phyloP scores from a whole-genome alignment of 2,888 invertebrate species.

The Trichogramma dendrolimi region DNA sequence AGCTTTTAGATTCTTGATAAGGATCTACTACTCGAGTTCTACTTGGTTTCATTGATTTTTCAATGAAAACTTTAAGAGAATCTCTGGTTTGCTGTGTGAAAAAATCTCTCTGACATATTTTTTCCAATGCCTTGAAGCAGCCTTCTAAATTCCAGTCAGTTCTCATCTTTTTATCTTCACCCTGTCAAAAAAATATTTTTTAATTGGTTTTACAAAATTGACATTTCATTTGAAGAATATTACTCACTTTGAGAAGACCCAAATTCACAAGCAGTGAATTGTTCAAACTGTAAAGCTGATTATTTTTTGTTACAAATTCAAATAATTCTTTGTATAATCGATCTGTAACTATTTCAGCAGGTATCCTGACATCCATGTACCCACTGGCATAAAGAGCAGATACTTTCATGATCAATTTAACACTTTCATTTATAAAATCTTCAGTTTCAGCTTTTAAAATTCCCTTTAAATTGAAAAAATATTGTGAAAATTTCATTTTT shows the following conservation, averaged over 20 bases:
- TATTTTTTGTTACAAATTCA: constrained; percentile 52
- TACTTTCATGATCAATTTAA: constrained; percentile 56
- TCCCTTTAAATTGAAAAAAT: constrained; percentile 32
- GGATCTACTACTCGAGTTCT: constrained; percentile 41
- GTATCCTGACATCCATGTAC: constrained; percentile 54
- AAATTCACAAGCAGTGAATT: constrained; percentile 65
- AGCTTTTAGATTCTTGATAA: constrained; percentile 42
- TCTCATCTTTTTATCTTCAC: constrained; percentile 65
- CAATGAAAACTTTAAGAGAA: constrained; percentile 56
- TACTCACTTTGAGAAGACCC: constrained; percentile 67
- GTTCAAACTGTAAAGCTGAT: constrained; percentile 57
- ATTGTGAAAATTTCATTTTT: not conserved
- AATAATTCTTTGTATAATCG: constrained; percentile 57
- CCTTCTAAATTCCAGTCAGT: constrained; percentile 63
- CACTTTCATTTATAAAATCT: constrained; percentile 46
- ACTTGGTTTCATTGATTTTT: constrained; percentile 47
- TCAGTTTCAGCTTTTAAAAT: constrained; percentile 24
- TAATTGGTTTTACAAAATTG: not conserved
- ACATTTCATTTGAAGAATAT: not conserved
- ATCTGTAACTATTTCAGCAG: constrained; percentile 53
- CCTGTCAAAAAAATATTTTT: constrained; percentile 50
- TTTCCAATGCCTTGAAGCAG: constrained; percentile 59
- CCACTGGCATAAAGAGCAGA: constrained; percentile 58
- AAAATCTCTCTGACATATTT: constrained; percentile 55
- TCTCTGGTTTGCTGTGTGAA: constrained; percentile 55